phyloP scores from a whole-genome alignment of 2,888 invertebrate genomes.

The Harmothoe impar region DNA sequence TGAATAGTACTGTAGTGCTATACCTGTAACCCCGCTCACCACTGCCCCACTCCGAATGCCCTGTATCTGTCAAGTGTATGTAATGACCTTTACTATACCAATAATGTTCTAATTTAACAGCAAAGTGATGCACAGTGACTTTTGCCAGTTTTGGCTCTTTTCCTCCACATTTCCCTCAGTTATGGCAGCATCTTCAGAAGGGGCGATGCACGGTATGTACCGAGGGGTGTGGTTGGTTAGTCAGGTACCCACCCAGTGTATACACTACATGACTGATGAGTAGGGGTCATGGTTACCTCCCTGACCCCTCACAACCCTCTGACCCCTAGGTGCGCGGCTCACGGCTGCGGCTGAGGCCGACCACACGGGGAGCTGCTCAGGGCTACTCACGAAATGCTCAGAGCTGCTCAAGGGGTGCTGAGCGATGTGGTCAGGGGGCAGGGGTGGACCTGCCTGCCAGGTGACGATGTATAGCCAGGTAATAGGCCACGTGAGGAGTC shows the following conservation, averaged over 20 bases:
- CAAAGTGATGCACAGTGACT: too few relatives aligned
- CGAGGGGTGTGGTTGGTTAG: too few relatives aligned
- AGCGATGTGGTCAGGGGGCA: constrained; percentile 40
- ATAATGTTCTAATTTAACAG: too few relatives aligned
- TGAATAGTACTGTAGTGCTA: too few relatives aligned
- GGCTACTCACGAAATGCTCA: not conserved
- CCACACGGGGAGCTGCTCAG: constrained; percentile 37
- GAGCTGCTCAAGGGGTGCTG: constrained; percentile 34
- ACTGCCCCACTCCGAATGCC: too few relatives aligned
- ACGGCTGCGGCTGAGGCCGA: not conserved
- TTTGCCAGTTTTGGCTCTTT: too few relatives aligned
- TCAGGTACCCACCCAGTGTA: not conserved
- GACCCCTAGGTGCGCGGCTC: not conserved
- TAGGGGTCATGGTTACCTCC: not conserved
- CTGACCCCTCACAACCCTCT: constrained; percentile 41
- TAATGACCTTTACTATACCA: too few relatives aligned
- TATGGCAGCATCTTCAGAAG: too few relatives aligned
- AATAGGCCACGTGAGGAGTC: constrained; percentile 15
- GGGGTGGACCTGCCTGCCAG: constrained; percentile 10
- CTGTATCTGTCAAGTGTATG: too few relatives aligned
- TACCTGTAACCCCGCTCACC: too few relatives aligned
- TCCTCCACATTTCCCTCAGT: too few relatives aligned
- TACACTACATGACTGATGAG: not conserved
- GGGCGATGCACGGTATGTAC: too few relatives aligned
- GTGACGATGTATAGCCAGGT: constrained; percentile 39